Evolutionary conservation across 2,888 invertebrate species (phyloP), one percentile per base, ranked within the genome.

Genomic region (Dinocampus coccinellae): DNA sequence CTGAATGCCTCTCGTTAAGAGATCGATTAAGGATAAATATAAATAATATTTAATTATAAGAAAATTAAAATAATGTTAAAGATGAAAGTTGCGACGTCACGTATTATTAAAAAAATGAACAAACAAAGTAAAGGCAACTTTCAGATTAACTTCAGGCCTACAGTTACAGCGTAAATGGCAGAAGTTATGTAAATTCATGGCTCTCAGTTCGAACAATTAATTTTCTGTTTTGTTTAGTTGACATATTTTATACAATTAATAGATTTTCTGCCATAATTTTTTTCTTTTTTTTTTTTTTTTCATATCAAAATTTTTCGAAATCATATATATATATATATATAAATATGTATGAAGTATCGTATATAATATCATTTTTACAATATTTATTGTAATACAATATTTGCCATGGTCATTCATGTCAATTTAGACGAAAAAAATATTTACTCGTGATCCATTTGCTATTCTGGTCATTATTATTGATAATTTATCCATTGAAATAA

Each of bases 101-200:
- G 53, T 65, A 47, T 58, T 65, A 33, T 47, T 61, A 64, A 55
- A 29, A 34, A 33, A 57, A 64, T 22, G 63, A 22, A 33, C 39
- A 39, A 26, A 52, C 61, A 58, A 34, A 52, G 55, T 34, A 64
- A 60, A 52, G 22, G 61, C 39, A 33, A 60, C 29, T 34, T 77
- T 83, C 78, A 78, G 79, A 79, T 70, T 78, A 81, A 82, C 78
- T 81, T 80, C 81, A 81, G 84, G 84, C 84, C 84, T 84, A 84
- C 66, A 58, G 55, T 42, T n/a, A 47, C 47, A 78, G 80, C 80
- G 79, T 80, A 82, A 36, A 63, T 22, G 13, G 26, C 75, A 72
- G 73, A 66, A 42, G 64, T 55, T 79, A 81, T 77, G 77, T 81
- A 78, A 77, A 71, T 69, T 74, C 74, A 76, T 76, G 73, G 64